Percentiles rank a stretch among this genome's conserved stretches.
phyloP scores from a whole-genome alignment of 23 tunicate species.

The Phallusia fumigata region DNA sequence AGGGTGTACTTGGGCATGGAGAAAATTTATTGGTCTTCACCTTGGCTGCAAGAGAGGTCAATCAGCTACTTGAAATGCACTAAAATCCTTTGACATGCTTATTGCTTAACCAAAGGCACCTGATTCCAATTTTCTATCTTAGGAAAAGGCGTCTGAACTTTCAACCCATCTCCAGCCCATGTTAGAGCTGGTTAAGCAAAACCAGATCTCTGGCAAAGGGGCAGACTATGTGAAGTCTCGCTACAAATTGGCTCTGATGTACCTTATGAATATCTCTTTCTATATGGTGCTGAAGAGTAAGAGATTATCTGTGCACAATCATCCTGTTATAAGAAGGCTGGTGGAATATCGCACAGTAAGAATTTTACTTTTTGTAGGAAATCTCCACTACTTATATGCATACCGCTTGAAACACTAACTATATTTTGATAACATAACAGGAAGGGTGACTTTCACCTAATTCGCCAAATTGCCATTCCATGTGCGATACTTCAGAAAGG shows the following conservation, averaged over 20 bases:
- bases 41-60: too few relatives aligned
- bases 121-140: not conserved
- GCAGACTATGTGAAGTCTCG: constrained; percentile 49
- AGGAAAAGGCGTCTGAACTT: constrained; percentile 55
- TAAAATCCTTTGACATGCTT: too few relatives aligned
- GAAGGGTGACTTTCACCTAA: not conserved
- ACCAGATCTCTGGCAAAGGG: constrained; percentile 37
- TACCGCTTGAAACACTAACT: not conserved
- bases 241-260: constrained; percentile 44
- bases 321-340: constrained; percentile 72
- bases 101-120: too few relatives aligned
- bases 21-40: too few relatives aligned
- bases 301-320: constrained; percentile 29
- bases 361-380: not conserved
- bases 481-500: too few relatives aligned
- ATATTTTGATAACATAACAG: not conserved
- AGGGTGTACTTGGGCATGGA: too few relatives aligned
- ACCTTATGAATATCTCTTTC: constrained; percentile 76
- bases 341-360: constrained; percentile 80
- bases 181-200: constrained; percentile 35
- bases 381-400: not conserved
- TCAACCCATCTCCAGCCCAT: constrained; percentile 38
- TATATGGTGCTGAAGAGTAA: constrained; percentile 68
- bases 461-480: not conserved
- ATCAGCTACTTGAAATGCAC: too few relatives aligned